These are phyloP conservation scores for Leptatherina wallacei DNA, from an alignment of 2,797 vertebrate species.

Conservation along the genomic window DNA sequence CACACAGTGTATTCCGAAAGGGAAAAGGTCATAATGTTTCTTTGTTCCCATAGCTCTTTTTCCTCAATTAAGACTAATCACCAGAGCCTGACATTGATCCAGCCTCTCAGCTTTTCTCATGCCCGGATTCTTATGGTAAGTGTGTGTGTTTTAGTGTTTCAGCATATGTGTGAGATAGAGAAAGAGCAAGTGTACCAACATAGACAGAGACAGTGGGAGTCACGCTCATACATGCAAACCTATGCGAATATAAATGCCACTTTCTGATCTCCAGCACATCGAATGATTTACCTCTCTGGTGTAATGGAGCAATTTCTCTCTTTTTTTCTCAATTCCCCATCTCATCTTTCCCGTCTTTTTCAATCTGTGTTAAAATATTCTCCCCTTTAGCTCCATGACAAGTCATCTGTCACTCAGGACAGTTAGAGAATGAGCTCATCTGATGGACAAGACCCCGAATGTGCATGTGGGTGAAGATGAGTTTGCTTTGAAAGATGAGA, in stretches of 20 bases:
- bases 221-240: slow-evolving; percentile 52
- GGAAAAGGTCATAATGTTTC: slow-evolving; percentile 85
- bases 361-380: slow-evolving; percentile 79
- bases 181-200: slow-evolving; percentile 21
- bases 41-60: slow-evolving; percentile 80
- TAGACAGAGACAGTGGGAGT: slow-evolving; percentile 34
- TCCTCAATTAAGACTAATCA: slow-evolving; percentile 83
- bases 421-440: slow-evolving; percentile 51
- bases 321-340: slow-evolving; percentile 47
- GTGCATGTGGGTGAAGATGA: slow-evolving; percentile 16
- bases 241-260: slow-evolving; percentile 74
- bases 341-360: slow-evolving; percentile 63
- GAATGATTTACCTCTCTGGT: slow-evolving; percentile 83
- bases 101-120: slow-evolving; percentile 73
- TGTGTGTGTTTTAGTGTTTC: background rate
- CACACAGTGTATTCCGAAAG: slow-evolving; percentile 52
- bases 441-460: slow-evolving; percentile 50
- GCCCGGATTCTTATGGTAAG: slow-evolving; percentile 57
- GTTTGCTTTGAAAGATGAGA: slow-evolving; percentile 13
- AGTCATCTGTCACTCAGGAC: slow-evolving; percentile 77
- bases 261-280: slow-evolving; percentile 71
- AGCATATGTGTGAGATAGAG: slow-evolving; percentile 25
- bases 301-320: slow-evolving; percentile 83
- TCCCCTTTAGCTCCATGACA: slow-evolving; percentile 76
- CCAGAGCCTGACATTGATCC: slow-evolving; percentile 82